A percentile compares a stretch with the other conserved stretches of the same genome.
These are phyloP conservation scores for Drosophila neocordata DNA, from an alignment of 1,140 invertebrate genomes.

Conservation along the genomic window DNA sequence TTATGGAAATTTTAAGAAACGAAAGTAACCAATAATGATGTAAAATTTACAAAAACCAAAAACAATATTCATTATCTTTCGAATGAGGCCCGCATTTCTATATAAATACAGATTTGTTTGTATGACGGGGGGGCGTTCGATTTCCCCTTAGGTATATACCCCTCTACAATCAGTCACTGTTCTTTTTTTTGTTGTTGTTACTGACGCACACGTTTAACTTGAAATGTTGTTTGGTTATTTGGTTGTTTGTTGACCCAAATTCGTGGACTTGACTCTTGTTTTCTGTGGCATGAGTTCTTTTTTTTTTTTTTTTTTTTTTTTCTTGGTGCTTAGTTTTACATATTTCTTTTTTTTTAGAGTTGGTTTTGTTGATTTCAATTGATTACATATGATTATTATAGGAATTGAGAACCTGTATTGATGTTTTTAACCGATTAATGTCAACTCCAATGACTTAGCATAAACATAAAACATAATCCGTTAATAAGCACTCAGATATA, in stretches of 20 bases:
- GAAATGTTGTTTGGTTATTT: slow-evolving; percentile 35
- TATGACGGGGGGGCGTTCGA: background rate
- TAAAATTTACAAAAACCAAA: background rate
- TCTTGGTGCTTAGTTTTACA: slow-evolving; percentile 20
- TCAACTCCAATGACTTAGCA: slow-evolving; percentile 42
- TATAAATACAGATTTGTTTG: background rate
- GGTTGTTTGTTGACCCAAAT: slow-evolving; percentile 62
- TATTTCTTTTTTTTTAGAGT: slow-evolving; percentile 14
- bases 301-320: slow-evolving; percentile 9
- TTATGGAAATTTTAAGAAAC: too few relatives aligned
- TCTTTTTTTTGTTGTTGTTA: slow-evolving; percentile 17
- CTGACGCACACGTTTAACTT: slow-evolving; percentile 49
- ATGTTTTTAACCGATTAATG: slow-evolving; percentile 30
- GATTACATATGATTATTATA: slow-evolving; percentile 15
- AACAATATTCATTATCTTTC: background rate
- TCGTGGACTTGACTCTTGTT: slow-evolving; percentile 61
- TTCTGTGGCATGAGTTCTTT: slow-evolving; percentile 33
- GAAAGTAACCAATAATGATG: too few relatives aligned
- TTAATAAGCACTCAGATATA: background rate
- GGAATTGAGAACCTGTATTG: background rate
- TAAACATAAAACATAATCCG: slow-evolving; percentile 13
- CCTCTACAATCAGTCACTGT: background rate
- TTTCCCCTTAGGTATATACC: background rate
- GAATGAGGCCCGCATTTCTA: background rate
- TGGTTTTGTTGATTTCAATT: slow-evolving; percentile 29